Evolutionary conservation across 2,797 vertebrate genomes (phyloP), one percentile per base, ranked within the genome.

Genomic region (Chelon labrosus): DNA sequence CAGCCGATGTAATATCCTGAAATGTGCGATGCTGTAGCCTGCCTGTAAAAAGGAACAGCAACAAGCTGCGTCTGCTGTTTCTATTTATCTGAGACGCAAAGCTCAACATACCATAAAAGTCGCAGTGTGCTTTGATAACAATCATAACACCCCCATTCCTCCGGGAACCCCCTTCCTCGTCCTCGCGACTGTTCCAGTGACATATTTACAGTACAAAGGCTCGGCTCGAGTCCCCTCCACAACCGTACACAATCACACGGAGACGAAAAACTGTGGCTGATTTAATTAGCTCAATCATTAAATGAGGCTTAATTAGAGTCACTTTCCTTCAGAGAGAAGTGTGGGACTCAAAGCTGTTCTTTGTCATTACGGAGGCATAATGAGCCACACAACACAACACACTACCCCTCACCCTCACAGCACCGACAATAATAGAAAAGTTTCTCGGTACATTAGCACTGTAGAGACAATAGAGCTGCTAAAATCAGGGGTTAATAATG

Each of bases 231-330:
- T 91, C 87, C 79, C 85, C 84, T 73, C 55, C 80, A 56, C 86
- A 73, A 35, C 31, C 84, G 46, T 76, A 85, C 63, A 79, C 82
- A 87, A 77, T 90, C 85, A 82, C 73, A 88, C 65, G 79, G 78
- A 87, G 79, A 85, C 66, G 75, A 82, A 80, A 87, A 86, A 88
- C 77, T 83, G 79, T 86, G 73, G 82, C 89, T 91, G 89, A 93
- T 92, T 94, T 94, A 94, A 94, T 93, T 94, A 92, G 90, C 74
- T 54, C 85, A 90, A 83, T 91, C 88, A 93, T 94, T 93, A 93
- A 94, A 91, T 87, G 87, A 82, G 84, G 87, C 89, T 93, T 94
- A 93, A 93, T 93, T 93, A 94, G 89, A 89, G 90, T 89, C 91
- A 91, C 93, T 90, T 91, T 91, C 80, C 90, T 92, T 92, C 77